Evolutionary conservation across 2,888 invertebrate species (phyloP).

Genomic region (Drosophila aldrichi): DNA sequence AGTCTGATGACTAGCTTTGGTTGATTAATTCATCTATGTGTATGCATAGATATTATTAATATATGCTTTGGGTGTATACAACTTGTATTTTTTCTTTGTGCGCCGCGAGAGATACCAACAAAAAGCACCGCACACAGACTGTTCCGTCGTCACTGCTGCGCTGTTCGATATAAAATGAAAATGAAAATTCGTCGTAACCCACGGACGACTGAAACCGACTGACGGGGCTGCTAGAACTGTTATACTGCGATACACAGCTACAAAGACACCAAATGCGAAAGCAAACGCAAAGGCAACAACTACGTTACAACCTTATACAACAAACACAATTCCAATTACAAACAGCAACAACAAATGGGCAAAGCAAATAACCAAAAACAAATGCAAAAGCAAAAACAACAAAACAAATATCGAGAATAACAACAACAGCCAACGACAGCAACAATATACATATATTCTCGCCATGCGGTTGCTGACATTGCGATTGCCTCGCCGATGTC

Average conservation of each 20-base stretch:
- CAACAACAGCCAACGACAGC: constrained; percentile 1
- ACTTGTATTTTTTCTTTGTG: constrained; percentile 50
- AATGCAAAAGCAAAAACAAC: constrained; percentile 7
- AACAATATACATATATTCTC: constrained; percentile 26
- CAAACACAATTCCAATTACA: constrained; percentile 54
- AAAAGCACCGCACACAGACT: constrained; percentile 55
- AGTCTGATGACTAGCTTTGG: constrained; percentile 7
- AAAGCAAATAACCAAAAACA: not conserved
- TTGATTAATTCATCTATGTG: constrained; percentile 3
- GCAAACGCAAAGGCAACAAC: constrained; percentile 47
- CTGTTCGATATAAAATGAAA: constrained; percentile 78
- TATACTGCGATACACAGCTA: constrained; percentile 72
- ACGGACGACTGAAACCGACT: constrained; percentile 56
- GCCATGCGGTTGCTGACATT: constrained; percentile 60
- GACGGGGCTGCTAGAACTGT: constrained; percentile 61
- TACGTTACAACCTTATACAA: constrained; percentile 44
- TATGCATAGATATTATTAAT: constrained; percentile 5
- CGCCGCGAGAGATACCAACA: constrained; percentile 63
- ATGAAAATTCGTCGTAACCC: constrained; percentile 77
- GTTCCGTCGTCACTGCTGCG: constrained; percentile 67
- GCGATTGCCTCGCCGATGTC: constrained; percentile 45
- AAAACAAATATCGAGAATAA: constrained; percentile 24
- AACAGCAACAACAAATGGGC: constrained; percentile 13
- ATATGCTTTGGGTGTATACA: constrained; percentile 52
- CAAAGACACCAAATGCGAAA: constrained; percentile 44